These are phyloP conservation scores for Holacanthella duospinosa DNA, from an alignment of 2,888 invertebrate species.

Conservation along the genomic window DNA sequence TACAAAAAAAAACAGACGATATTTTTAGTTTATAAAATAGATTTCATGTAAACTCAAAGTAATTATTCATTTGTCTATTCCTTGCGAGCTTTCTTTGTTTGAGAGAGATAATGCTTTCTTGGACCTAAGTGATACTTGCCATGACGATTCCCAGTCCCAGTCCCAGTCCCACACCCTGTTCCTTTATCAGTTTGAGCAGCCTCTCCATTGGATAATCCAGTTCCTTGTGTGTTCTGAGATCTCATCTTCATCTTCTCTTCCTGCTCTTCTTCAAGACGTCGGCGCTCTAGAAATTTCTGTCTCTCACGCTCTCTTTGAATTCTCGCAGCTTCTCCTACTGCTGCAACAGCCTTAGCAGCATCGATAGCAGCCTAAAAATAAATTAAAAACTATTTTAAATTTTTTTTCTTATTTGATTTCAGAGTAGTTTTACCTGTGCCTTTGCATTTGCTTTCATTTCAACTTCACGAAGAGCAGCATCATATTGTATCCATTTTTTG, in stretches of 20 bases:
- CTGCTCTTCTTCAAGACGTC: slow-evolving; percentile 4
- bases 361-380: slow-evolving; percentile 9
- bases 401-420: too few species aligned
- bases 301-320: slow-evolving; percentile 1
- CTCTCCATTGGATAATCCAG: background rate
- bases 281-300: slow-evolving; percentile 1
- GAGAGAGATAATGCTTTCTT: slow-evolving; percentile 30
- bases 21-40: too few species aligned
- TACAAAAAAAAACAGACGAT: too few species aligned
- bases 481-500: too few species aligned
- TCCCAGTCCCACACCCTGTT: background rate
- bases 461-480: too few species aligned
- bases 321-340: slow-evolving; percentile 8
- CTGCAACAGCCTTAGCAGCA: background rate
- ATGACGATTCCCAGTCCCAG: too few species aligned
- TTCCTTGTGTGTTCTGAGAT: background rate
- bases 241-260: slow-evolving; percentile 9
- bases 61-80: too few species aligned
- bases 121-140: slow-evolving; percentile 24
- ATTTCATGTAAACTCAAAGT: too few species aligned
- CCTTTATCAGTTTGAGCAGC: background rate
- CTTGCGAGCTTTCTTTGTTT: too few species aligned
- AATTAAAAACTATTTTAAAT: background rate
- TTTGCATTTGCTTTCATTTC: too few species aligned
- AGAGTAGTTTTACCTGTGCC: too few species aligned